Conservation (phyloP, 2,113 vertebrate species). For the Coryphaenoides rupestris region DNA sequence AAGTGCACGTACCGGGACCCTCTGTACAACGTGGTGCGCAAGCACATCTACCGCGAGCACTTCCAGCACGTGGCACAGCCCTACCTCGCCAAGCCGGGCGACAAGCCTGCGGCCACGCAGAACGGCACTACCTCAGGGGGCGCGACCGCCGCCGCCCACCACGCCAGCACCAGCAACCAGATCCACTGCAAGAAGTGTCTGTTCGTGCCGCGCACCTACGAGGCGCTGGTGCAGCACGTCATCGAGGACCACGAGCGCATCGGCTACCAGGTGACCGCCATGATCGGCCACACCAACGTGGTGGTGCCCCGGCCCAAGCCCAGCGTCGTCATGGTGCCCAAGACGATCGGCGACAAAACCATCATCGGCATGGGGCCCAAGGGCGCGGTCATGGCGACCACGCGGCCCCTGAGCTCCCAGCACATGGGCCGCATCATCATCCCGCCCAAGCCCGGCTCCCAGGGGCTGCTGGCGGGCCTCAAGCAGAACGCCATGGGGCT, state of each 20-base stretch:
- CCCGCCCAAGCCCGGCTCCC: slow-evolving; percentile 83
- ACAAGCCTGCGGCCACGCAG: slow-evolving; percentile 74
- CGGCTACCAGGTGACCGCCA: slow-evolving; percentile 97
- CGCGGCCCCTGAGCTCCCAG: slow-evolving; percentile 82
- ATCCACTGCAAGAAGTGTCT: slow-evolving; percentile 98
- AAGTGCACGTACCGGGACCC: slow-evolving; percentile 99
- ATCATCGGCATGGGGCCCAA: slow-evolving; percentile 87
- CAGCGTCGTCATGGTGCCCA: slow-evolving; percentile 83
- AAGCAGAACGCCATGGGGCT: slow-evolving; percentile 85
- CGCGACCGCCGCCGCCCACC: slow-evolving; percentile 73
- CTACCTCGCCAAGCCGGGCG: slow-evolving; percentile 89
- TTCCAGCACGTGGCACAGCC: slow-evolving; percentile 97
- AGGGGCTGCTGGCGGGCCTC: slow-evolving; percentile 82
- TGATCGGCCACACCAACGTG: slow-evolving; percentile 98
- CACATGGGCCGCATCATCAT: slow-evolving; percentile 86
- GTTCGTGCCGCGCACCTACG: slow-evolving; percentile 94
- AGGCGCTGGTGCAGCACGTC: slow-evolving; percentile 96
- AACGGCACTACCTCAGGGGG: slow-evolving; percentile 57
- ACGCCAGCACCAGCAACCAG: slow-evolving; percentile 61
- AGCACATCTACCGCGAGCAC: slow-evolving; percentile 99
- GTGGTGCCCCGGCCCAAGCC: slow-evolving; percentile 93
- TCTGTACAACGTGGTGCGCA: slow-evolving; percentile 96
- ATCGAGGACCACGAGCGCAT: slow-evolving; percentile 97
- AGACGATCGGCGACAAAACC: slow-evolving; percentile 85
- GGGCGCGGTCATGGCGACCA: slow-evolving; percentile 77